These are phyloP conservation scores for Unio delphinus DNA, from an alignment of 2,888 invertebrate species.

Conservation along the genomic window DNA sequence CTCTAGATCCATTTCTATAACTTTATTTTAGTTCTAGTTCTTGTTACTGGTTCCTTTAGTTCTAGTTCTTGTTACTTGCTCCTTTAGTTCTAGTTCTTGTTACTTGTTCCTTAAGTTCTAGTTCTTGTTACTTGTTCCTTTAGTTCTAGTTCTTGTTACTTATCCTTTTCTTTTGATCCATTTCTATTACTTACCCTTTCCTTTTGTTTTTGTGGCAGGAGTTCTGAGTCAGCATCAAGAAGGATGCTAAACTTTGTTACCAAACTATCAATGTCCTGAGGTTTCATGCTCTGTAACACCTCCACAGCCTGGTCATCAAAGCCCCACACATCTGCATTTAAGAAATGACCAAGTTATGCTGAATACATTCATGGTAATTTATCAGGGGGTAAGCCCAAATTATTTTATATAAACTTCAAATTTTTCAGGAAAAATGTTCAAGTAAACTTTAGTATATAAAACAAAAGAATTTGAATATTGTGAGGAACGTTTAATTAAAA, in stretches of 20 bases:
- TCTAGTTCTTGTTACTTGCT: constrained; percentile 23
- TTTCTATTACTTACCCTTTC: constrained; percentile 24
- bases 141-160: constrained; percentile 14
- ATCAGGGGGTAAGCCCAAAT: not conserved
- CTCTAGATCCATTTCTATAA: constrained; percentile 2
- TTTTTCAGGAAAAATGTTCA: not conserved
- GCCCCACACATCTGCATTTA: constrained; percentile 68
- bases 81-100: constrained; percentile 8
- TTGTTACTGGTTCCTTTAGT: constrained; percentile 30
- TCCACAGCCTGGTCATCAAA: constrained; percentile 69
- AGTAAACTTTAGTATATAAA: too few relatives aligned
- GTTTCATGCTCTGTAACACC: constrained; percentile 66
- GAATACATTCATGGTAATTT: not conserved
- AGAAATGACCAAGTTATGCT: not conserved
- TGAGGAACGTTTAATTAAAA: too few relatives aligned
- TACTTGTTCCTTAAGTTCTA: constrained; percentile 36
- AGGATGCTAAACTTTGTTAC: constrained; percentile 63
- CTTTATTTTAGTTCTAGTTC: constrained; percentile 32
- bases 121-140: constrained; percentile 24
- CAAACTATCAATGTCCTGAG: constrained; percentile 59
- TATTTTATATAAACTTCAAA: not conserved
- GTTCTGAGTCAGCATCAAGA: constrained; percentile 61
- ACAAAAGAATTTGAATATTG: too few relatives aligned
- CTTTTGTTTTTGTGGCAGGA: constrained; percentile 58
- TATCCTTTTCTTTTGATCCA: constrained; percentile 17